Base-by-base conservation (phyloP, 2,888 invertebrate genomes). In the Zootermopsis nevadensis region DNA sequence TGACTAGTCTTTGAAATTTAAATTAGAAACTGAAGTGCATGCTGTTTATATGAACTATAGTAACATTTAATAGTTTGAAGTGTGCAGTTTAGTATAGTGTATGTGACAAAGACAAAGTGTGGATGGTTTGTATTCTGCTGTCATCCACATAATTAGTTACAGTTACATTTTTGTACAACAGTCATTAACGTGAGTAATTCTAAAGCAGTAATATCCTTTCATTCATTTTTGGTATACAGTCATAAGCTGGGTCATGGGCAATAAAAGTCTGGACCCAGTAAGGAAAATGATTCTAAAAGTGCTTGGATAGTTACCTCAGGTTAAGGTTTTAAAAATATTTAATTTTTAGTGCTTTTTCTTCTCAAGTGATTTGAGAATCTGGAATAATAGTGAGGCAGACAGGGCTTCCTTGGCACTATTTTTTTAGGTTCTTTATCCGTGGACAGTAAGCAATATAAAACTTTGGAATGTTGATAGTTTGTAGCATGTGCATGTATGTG, bases 251-350 rank as follows among this genome's bases (percentile, higher is more conserved):
- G 60, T 27, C 60, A 48, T 48, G 19, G 48, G 3, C 19, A 19
- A 19, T 48, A 48, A 19, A 48, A 19, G 15, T 15, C 19, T 60
- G n/a, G 27, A 60, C 27, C 27, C 27, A 2, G 60, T 12, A 27
- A 4, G 60, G n/a, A 60, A 60, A n/a, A 27, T 12, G 19, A 69
- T 69, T 69, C 69, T 69, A 69, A 69, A 69, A 69, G 27, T 27
- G 67, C 67, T 24, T 69, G 31, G 24, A 33, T 19, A 31, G 33
- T 69, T 69, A 69, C 69, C 69, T 69, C 69, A 69, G 69, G 69
- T 69, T 69, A 69, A 33, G 69, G 15, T 48, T 48, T 48, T 12
- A 48, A 48, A 48, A 38, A 38, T 48, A 15, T 60, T 69, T 33
- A 33, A 33, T 30, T 69, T 67, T 66, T 33, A 19, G 30, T 33